phyloP scores from a whole-genome alignment of 2,113 vertebrate genomes.

The Craseonycteris thonglongyai region DNA sequence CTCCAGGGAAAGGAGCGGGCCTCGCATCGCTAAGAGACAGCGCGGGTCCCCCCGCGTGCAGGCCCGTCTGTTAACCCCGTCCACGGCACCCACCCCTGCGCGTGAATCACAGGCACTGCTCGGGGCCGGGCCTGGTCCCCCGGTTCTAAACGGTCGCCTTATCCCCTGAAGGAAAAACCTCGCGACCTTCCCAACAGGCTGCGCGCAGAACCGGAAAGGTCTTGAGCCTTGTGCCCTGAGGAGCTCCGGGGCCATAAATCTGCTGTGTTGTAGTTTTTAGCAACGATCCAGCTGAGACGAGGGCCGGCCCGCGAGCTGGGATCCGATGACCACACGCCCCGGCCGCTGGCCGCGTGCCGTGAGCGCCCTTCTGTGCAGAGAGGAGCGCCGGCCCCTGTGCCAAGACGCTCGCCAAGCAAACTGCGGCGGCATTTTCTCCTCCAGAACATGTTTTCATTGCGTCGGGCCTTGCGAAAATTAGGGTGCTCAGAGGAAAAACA shows the following conservation, averaged over 20 bases:
- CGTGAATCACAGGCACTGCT: accelerated
- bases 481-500: not conserved
- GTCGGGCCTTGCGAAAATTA: not conserved
- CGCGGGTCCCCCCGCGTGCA: accelerated
- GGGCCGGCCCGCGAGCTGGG: not conserved
- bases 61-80: accelerated
- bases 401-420: not conserved
- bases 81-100: accelerated
- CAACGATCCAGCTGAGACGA: accelerated
- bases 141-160: accelerated
- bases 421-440: not conserved
- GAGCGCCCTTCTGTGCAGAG: not conserved
- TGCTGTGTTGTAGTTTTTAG: accelerated
- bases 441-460: not conserved
- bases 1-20: accelerated
- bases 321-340: accelerated
- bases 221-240: accelerated
- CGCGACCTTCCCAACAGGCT: not conserved
- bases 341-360: accelerated
- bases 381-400: not conserved
- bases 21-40: accelerated
- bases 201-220: accelerated
- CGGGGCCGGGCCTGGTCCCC: accelerated
- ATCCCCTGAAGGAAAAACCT: not conserved
- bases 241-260: not conserved